phyloP scores from a whole-genome alignment of 1,140 invertebrate genomes.

The Nixonia krombeini region DNA sequence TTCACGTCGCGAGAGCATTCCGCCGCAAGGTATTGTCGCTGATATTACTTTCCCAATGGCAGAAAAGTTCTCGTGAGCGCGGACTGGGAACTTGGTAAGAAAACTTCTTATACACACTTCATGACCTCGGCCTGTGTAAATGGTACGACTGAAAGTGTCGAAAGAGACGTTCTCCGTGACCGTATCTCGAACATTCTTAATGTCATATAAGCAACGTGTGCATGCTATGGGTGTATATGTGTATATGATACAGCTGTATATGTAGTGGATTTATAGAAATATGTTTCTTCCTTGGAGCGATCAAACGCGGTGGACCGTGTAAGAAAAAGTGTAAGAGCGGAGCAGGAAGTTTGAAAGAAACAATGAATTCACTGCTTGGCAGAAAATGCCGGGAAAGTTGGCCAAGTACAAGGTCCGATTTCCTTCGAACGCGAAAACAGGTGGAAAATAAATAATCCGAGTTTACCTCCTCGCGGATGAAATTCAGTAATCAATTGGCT shows the following conservation, averaged over 20 bases:
- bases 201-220: neutral
- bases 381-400: too few species aligned
- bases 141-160: neutral
- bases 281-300: too few species aligned
- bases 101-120: slow-evolving; percentile 5
- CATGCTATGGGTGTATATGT: neutral
- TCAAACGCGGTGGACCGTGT: too few species aligned
- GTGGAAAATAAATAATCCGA: too few species aligned
- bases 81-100: neutral
- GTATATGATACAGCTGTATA: neutral
- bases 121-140: neutral
- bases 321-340: too few species aligned
- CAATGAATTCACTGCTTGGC: too few species aligned
- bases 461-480: too few species aligned
- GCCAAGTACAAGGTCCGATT: too few species aligned
- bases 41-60: slow-evolving; percentile 41
- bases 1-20: neutral
- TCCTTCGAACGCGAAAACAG: too few species aligned
- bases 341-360: too few species aligned
- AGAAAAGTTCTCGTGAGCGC: slow-evolving; percentile 20
- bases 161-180: neutral
- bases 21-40: slow-evolving; percentile 27
- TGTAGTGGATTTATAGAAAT: neutral
- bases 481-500: too few species aligned
- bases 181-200: neutral